phyloP scores from a whole-genome alignment of 1,140 invertebrate genomes.

The Helicorthomorpha holstii region DNA sequence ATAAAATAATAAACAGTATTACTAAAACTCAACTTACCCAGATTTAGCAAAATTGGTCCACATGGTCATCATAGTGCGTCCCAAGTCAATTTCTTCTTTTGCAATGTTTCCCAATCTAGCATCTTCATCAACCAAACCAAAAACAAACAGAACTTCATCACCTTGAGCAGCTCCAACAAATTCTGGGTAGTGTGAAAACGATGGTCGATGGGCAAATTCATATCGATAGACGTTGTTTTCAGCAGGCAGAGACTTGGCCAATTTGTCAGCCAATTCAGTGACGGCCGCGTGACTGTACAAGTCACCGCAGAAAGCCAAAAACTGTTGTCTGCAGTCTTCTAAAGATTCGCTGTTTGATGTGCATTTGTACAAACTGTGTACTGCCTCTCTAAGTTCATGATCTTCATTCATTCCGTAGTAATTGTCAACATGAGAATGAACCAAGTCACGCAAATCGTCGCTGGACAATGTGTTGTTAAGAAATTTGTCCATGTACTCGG shows the following conservation, averaged over 20 bases:
- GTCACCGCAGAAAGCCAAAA: constrained; percentile 14
- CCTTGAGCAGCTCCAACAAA: constrained; percentile 16
- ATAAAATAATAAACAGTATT: background rate
- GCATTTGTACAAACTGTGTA: background rate
- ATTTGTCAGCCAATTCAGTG: background rate
- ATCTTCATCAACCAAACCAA: constrained; percentile 13
- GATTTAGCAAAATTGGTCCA: constrained; percentile 12
- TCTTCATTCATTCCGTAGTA: background rate
- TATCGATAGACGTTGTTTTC: constrained; percentile 11
- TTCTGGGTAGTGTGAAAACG: constrained; percentile 13
- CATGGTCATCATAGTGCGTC: constrained; percentile 5
- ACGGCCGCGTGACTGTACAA: constrained; percentile 10
- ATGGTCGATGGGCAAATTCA: constrained; percentile 15
- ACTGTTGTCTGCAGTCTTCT: constrained; percentile 3
- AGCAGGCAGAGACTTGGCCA: constrained; percentile 6
- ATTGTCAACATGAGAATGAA: background rate
- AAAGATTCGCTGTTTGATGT: background rate
- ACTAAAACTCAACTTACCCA: constrained; percentile 10
- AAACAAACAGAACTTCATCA: constrained; percentile 15
- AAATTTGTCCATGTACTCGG: constrained; percentile 9
- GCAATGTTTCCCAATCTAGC: background rate
- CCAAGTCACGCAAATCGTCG: constrained; percentile 7
- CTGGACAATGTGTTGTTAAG: constrained; percentile 4
- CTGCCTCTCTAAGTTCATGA: background rate
- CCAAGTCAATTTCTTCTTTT: constrained; percentile 10